Percentiles rank a stretch among this genome's conserved stretches.
Evolutionary conservation across 2,888 invertebrate species (phyloP).

Genomic region (Lithophane ornitopus): DNA sequence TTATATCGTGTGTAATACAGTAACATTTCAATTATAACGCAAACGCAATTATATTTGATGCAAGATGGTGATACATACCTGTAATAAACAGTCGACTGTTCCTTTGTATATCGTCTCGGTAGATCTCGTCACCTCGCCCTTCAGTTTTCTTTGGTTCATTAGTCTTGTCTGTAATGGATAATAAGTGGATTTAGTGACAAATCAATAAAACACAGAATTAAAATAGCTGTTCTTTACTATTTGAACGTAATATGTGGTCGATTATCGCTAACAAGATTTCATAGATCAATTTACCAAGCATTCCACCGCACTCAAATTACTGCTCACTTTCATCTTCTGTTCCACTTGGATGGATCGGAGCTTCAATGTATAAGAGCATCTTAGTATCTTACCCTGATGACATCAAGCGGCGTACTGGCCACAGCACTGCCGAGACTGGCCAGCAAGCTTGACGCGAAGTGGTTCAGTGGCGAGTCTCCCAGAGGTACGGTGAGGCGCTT

Average conservation of each 20-base stretch:
- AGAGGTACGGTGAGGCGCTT: slow-evolving; percentile 92
- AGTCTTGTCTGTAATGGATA: slow-evolving; percentile 94
- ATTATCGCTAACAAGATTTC: neutral
- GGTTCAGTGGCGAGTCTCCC: slow-evolving; percentile 95
- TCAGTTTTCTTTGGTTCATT: slow-evolving; percentile 96
- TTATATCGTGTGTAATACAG: neutral
- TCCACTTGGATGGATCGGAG: neutral
- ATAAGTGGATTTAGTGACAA: neutral
- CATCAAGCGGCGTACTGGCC: slow-evolving; percentile 98
- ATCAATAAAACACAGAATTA: neutral
- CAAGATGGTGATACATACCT: slow-evolving; percentile 86
- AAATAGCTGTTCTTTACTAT: neutral
- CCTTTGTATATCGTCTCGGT: slow-evolving; percentile 93
- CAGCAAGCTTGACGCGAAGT: slow-evolving; percentile 96
- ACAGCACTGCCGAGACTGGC: slow-evolving; percentile 98
- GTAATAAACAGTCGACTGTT: slow-evolving; percentile 95
- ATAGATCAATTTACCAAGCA: neutral
- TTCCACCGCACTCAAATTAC: neutral
- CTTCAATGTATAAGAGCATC: neutral
- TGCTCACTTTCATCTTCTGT: neutral
- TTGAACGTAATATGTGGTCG: neutral
- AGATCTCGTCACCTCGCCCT: slow-evolving; percentile 74
- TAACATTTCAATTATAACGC: neutral
- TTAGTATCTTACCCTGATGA: slow-evolving; percentile 94
- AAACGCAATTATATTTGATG: no score